Evolutionary conservation across 2,113 vertebrate species (phyloP).

Genomic region (Myotis brandtii): DNA sequence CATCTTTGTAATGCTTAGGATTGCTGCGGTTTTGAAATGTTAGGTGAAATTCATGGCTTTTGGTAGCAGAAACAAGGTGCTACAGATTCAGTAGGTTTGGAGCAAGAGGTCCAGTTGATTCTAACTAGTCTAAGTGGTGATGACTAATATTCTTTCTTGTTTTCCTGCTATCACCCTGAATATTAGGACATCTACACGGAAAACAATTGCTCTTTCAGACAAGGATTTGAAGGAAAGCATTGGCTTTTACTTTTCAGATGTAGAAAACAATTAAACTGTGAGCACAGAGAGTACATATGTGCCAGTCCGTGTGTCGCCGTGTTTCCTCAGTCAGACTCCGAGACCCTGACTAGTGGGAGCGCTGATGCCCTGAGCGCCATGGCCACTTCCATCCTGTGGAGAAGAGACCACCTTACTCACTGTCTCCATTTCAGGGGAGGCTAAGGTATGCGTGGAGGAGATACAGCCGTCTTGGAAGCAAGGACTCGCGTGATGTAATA

Average conservation of each 20-base stretch:
- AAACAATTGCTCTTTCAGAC: not conserved
- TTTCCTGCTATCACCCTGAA: not conserved
- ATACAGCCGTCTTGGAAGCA: not conserved
- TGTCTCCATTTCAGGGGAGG: not conserved
- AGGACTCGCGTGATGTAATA: not conserved
- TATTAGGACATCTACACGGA: not conserved
- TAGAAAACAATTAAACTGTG: not conserved
- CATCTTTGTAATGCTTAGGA: not conserved
- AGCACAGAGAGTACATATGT: not conserved
- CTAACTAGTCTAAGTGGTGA: not conserved
- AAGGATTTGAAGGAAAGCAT: not conserved
- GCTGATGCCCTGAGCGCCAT: not conserved
- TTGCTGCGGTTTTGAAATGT: not conserved
- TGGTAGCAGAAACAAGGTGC: not conserved
- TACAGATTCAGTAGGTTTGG: not conserved
- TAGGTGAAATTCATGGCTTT: not conserved
- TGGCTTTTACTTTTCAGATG: not conserved
- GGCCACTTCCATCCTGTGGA: not conserved
- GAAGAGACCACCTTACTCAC: not conserved
- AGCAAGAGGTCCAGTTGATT: not conserved
- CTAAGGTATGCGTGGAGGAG: not conserved
- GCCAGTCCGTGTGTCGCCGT: fast-evolving
- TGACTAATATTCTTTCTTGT: not conserved
- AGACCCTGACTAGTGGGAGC: not conserved
- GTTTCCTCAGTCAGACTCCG: not conserved